These are phyloP conservation scores for Anas platyrhynchos DNA, from an alignment of 2,113 vertebrate genomes.

Conservation along the genomic window DNA sequence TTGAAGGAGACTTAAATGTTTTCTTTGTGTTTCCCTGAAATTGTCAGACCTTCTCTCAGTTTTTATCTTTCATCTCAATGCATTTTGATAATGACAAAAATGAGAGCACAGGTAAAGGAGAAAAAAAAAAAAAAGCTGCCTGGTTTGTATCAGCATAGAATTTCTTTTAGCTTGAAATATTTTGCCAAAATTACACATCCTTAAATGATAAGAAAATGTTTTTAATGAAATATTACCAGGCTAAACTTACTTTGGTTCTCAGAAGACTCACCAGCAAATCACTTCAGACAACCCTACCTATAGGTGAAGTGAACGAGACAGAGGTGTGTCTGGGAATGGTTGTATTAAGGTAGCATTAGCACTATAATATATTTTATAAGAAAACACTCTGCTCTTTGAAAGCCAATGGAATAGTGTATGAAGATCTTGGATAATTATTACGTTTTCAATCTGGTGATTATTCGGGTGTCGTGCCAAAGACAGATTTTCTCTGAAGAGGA, in stretches of 20 bases:
- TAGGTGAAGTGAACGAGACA: background rate
- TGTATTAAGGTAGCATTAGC: background rate
- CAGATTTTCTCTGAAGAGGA: background rate
- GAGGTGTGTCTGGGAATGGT: background rate
- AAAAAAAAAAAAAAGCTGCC: background rate
- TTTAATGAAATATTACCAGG: background rate
- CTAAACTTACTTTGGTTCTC: background rate
- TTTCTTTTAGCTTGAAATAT: background rate
- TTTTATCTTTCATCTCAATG: background rate
- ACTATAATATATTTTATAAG: background rate
- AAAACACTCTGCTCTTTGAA: background rate
- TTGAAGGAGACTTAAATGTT: background rate
- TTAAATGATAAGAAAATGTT: background rate
- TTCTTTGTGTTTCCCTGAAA: rapidly evolving
- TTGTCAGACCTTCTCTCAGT: background rate
- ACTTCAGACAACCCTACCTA: background rate
- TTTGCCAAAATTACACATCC: background rate
- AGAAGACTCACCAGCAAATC: background rate
- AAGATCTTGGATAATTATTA: background rate
- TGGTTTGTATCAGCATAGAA: background rate
- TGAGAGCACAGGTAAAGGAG: background rate
- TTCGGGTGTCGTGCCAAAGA: background rate
- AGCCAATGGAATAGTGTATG: background rate
- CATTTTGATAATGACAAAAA: background rate
- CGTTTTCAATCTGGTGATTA: background rate